phyloP scores from a whole-genome alignment of 1,140 invertebrate genomes.

The Heliconius eleuchia region DNA sequence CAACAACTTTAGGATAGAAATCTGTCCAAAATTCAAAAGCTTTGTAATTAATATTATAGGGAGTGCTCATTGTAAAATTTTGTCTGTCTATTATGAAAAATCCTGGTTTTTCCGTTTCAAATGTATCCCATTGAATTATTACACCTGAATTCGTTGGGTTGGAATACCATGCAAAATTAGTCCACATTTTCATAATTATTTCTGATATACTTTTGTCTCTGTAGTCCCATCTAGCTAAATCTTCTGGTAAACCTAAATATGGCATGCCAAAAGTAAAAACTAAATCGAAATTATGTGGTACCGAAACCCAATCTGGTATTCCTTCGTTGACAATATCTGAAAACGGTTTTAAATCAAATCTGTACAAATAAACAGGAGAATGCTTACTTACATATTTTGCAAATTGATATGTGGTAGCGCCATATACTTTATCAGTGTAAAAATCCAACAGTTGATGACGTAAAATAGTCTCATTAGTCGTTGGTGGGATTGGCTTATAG shows the following conservation, averaged over 20 bases:
- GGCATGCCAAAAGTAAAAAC: conserved; percentile 90
- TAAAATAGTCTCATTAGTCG: conserved; percentile 82
- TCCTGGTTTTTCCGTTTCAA: conserved; percentile 83
- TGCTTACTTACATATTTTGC: conserved; percentile 84
- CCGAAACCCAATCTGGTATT: conserved; percentile 87
- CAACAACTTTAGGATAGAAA: conserved; percentile 88
- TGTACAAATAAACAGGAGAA: conserved; percentile 84
- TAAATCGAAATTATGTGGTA: conserved; percentile 90
- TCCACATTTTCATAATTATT: conserved; percentile 88
- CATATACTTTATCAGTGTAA: conserved; percentile 88
- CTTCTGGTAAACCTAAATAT: conserved; percentile 81
- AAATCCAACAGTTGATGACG: conserved; percentile 85
- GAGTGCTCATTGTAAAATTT: conserved; percentile 87
- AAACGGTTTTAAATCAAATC: conserved; percentile 88
- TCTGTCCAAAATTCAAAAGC: conserved; percentile 91
- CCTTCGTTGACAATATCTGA: conserved; percentile 83
- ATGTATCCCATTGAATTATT: conserved; percentile 87
- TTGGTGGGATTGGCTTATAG: conserved; percentile 85
- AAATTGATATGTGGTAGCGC: conserved; percentile 85
- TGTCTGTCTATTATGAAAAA: conserved; percentile 86
- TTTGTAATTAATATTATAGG: conserved; percentile 85
- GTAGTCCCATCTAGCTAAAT: conserved; percentile 85
- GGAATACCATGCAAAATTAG: conserved; percentile 86
- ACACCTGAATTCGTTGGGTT: conserved; percentile 86
- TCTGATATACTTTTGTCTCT: conserved; percentile 89